A percentile compares a stretch with the other conserved stretches of the same genome.
phyloP scores from a whole-genome alignment of 30 jellyfish, hydroid and myxozoan species.

The Haliclystus octoradiatus region DNA sequence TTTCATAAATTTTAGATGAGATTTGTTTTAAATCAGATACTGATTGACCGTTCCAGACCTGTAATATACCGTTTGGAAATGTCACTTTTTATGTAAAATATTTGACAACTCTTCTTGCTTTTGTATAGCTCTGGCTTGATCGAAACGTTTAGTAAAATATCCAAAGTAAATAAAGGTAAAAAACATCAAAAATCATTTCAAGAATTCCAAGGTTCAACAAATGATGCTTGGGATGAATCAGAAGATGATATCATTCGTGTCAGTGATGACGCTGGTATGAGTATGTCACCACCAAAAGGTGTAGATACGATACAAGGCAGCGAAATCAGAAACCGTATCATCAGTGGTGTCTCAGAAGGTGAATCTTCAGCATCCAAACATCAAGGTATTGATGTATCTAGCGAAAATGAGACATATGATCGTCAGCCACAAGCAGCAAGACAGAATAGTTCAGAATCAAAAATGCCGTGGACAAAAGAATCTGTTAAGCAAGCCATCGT shows the following conservation, averaged over 20 bases:
- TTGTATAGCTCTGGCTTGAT: slow-evolving; percentile 41
- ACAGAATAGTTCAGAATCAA: neutral
- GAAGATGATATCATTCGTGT: slow-evolving; percentile 64
- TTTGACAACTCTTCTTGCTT: neutral
- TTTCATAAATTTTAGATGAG: no score
- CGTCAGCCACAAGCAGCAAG: slow-evolving; percentile 25
- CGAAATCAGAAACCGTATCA: neutral
- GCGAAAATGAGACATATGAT: slow-evolving; percentile 10
- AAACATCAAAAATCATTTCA: slow-evolving; percentile 45
- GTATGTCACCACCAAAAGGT: neutral
- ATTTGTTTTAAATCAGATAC: no score
- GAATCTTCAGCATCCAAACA: neutral
- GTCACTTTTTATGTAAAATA: no score
- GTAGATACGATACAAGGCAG: neutral
- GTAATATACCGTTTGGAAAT: no score
- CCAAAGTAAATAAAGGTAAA: slow-evolving; percentile 19
- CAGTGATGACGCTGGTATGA: slow-evolving; percentile 1
- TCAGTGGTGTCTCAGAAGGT: neutral
- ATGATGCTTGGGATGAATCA: slow-evolving; percentile 86
- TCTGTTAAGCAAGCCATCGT: slow-evolving; percentile 65
- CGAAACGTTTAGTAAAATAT: slow-evolving; percentile 54
- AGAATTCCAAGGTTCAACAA: slow-evolving; percentile 88
- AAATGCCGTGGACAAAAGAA: neutral
- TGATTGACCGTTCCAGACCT: no score
- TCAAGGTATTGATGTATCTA: slow-evolving; percentile 4